Base-by-base conservation (phyloP, 2,888 invertebrate species). In the Scaptomyza cyrtandrae region DNA sequence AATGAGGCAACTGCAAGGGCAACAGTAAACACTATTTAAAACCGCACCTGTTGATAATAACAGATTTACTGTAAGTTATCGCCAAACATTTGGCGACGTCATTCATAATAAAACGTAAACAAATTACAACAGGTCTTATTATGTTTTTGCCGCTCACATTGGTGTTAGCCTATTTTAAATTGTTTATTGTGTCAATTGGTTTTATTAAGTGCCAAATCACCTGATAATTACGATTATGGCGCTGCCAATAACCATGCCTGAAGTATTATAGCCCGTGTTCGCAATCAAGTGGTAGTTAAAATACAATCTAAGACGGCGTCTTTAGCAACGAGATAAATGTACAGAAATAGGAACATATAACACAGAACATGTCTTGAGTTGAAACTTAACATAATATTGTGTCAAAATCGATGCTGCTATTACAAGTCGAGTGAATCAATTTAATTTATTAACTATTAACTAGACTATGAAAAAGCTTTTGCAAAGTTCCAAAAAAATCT, bases 201-300 rank as follows among this genome's bases (percentile, higher is more conserved):
- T 48, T 74, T 64, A 68, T 78, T 57, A 50, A 50, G 24, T 39
- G 52, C 16, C 44, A 44, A 55, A 68, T 74, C 37, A 78, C 43
- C 37, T 45, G 48, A 45, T 48, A 75, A 74, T 64, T 52, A 52
- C 29, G 49, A 59, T 57, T 60, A 60, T 50, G 27, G 24, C 24
- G 33, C 46, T 52, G 14, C 10, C 37, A 14, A 33, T 57, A 54
- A 60, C 63, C 35, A 43, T 59, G 44, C 14, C 31, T 54, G 3
- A 37, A 13, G 16, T 59, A 56, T 67, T 67, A 54, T 54, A 46
- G n/a, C 39, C 35, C 33, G 24, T 56, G 45, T n/a, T 54, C 35
- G n/a, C 19, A 35, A 35, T 60, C 35, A 57, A 75, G 67, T 74
- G 53, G 16, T 52, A 2, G 31, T 58, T 46, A 5, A 49, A 55